Percentiles rank a stretch among this genome's conserved stretches.
Conservation (phyloP, 1,140 invertebrate species). For the Wiebesia pumilae region DNA sequence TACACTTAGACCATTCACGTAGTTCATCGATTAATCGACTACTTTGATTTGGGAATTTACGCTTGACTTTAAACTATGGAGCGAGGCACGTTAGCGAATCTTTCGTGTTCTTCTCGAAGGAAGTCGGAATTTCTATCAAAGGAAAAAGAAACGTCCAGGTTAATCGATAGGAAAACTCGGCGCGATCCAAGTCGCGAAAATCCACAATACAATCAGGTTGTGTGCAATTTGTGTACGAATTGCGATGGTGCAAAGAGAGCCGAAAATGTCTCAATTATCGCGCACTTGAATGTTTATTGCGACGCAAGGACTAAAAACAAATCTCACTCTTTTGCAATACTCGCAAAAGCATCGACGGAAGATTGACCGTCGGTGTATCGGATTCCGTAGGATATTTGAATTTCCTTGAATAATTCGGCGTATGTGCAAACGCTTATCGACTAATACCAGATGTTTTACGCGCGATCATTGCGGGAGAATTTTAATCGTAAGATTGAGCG, state of each 20-base stretch:
- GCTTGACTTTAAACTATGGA: no score
- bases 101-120: no score
- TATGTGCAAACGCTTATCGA: background rate
- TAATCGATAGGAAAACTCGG: background rate
- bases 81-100: no score
- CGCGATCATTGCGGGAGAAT: background rate
- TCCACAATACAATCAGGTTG: background rate
- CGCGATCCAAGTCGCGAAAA: background rate
- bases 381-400: conserved; percentile 3
- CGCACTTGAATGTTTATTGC: conserved; percentile 38
- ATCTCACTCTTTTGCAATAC: background rate
- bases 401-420: background rate
- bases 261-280: background rate
- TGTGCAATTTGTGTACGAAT: background rate
- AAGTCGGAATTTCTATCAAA: background rate
- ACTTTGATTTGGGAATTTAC: no score
- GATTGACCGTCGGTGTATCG: background rate
- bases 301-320: background rate
- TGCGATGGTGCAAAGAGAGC: conserved; percentile 24
- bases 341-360: background rate
- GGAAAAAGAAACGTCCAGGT: background rate
- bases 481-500: background rate
- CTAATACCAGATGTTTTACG: background rate
- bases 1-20: no score
- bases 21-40: no score